A percentile compares a stretch with the other conserved stretches of the same genome.
Conservation (phyloP, 2,888 invertebrate genomes). For the Polia nebulosa region DNA sequence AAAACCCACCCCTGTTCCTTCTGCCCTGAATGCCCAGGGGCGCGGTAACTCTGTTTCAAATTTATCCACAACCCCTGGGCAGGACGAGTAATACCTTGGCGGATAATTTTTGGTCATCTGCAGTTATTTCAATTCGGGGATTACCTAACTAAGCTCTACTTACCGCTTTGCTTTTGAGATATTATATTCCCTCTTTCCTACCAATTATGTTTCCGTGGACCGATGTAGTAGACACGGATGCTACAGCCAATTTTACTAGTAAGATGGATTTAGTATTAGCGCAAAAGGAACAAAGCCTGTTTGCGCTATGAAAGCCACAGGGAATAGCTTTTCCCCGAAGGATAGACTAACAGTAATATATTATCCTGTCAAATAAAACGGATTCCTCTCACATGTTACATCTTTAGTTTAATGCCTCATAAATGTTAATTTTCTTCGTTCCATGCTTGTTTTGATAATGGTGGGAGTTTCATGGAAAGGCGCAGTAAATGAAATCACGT, state of each 20-base stretch:
- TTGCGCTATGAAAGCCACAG: background rate
- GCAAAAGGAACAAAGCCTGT: slow-evolving; percentile 10
- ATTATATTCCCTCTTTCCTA: background rate
- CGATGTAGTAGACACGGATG: background rate
- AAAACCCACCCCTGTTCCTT: no score
- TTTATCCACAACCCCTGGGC: no score
- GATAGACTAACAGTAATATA: slow-evolving; percentile 24
- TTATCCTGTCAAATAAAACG: slow-evolving; percentile 47
- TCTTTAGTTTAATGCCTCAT: slow-evolving; percentile 44
- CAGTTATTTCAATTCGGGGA: background rate
- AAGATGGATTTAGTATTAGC: background rate
- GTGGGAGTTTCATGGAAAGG: slow-evolving; percentile 44
- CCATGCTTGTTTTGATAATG: slow-evolving; percentile 40
- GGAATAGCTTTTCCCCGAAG: slow-evolving; percentile 30
- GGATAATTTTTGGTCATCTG: background rate
- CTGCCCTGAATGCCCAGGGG: no score
- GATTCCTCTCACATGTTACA: slow-evolving; percentile 24
- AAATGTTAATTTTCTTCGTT: slow-evolving; percentile 41
- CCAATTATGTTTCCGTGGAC: background rate
- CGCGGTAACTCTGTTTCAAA: no score
- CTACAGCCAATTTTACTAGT: background rate
- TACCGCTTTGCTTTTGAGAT: background rate
- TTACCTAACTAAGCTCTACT: background rate
- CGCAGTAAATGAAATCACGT: slow-evolving; percentile 48
- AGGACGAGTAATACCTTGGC: no score